A percentile compares a stretch with the other conserved stretches of the same genome.
phyloP scores from a whole-genome alignment of 2,797 vertebrate genomes.

The Yasuhikotakia modesta region DNA sequence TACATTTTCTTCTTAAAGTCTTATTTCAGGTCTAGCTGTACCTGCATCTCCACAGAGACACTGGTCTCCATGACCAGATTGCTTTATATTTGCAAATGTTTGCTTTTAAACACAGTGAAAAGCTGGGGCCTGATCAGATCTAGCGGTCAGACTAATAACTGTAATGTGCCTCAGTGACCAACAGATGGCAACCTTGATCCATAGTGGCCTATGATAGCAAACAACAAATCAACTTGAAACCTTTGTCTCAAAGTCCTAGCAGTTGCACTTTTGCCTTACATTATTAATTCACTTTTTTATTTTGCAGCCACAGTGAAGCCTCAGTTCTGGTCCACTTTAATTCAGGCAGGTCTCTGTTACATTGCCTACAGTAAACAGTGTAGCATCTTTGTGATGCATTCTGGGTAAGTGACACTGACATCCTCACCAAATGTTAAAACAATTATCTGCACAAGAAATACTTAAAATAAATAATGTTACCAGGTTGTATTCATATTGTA shows the following conservation, averaged over 20 bases:
- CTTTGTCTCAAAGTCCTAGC: too few relatives aligned
- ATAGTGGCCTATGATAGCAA: conserved; percentile 8
- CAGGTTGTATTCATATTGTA: too few relatives aligned
- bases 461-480: too few relatives aligned
- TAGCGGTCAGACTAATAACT: background rate
- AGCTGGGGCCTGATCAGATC: conserved; percentile 31
- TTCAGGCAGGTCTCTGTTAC: conserved; percentile 41
- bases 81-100: conserved; percentile 52
- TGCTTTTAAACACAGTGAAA: conserved; percentile 43
- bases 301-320: too few relatives aligned
- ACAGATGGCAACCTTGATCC: conserved; percentile 76
- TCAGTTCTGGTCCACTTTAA: too few relatives aligned
- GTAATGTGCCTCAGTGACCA: conserved; percentile 53
- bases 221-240: background rate
- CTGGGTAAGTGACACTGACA: conserved; percentile 49
- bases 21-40: conserved; percentile 23
- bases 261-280: too few relatives aligned
- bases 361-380: conserved; percentile 48
- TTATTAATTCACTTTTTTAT: too few relatives aligned
- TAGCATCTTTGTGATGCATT: conserved; percentile 44
- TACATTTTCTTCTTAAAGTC: conserved; percentile 2
- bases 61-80: conserved; percentile 74
- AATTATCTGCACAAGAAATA: background rate
- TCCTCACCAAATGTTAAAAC: conserved; percentile 41
- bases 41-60: conserved; percentile 45